Conservation (phyloP, 30 jellyfish, hydroid and myxozoan species). For the Morbakka virulenta region DNA sequence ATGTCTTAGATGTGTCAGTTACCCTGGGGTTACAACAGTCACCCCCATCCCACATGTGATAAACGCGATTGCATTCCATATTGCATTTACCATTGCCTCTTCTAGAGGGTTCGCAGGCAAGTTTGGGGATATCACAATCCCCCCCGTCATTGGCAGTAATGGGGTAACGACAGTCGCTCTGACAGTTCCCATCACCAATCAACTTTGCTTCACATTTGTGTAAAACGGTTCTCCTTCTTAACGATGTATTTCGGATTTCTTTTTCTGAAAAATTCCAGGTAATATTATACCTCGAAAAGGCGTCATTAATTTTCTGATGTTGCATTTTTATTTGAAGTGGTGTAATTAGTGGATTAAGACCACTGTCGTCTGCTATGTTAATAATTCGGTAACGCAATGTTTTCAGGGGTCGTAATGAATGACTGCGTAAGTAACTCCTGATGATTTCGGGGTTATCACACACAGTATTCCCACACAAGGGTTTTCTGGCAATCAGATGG, state of each 20-base stretch:
- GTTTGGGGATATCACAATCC: background rate
- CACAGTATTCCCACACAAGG: constrained; percentile 79
- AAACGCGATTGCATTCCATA: constrained; percentile 9
- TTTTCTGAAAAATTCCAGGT: constrained; percentile 45
- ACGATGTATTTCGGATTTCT: constrained; percentile 32
- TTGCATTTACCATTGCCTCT: constrained; percentile 28
- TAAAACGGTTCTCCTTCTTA: constrained; percentile 30
- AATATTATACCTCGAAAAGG: constrained; percentile 57
- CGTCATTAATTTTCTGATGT: constrained; percentile 47
- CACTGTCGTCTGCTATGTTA: constrained; percentile 65
- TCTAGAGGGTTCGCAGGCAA: background rate
- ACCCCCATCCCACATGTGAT: constrained; percentile 43
- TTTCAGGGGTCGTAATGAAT: constrained; percentile 18
- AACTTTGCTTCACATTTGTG: constrained; percentile 9
- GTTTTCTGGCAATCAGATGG: constrained; percentile 48
- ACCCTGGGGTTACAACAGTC: constrained; percentile 17
- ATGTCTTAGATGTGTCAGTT: constrained; percentile 28
- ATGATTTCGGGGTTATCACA: constrained; percentile 87
- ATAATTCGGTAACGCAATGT: constrained; percentile 58
- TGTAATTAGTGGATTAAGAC: constrained; percentile 49
- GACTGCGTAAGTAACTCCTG: constrained; percentile 48
- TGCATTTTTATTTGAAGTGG: constrained; percentile 31
- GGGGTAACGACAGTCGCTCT: constrained; percentile 2
- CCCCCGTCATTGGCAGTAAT: constrained; percentile 31
- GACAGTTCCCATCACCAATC: constrained; percentile 17